Percentiles rank a stretch among this genome's conserved stretches.
phyloP scores from a whole-genome alignment of 2,113 vertebrate species.

The Talpa occidentalis region DNA sequence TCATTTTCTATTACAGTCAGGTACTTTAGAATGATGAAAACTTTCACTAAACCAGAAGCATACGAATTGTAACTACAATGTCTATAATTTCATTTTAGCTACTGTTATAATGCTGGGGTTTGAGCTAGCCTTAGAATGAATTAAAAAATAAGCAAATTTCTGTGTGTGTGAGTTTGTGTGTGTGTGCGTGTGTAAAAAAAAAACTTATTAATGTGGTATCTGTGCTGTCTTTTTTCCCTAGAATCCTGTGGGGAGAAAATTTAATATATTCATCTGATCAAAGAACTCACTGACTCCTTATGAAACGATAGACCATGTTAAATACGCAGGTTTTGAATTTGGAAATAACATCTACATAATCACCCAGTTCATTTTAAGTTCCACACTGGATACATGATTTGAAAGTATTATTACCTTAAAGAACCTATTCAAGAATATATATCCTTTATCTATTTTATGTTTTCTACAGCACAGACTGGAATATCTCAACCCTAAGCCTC shows the following conservation, averaged over 20 bases:
- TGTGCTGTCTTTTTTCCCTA: not conserved
- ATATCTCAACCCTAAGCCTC: not conserved
- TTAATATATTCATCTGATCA: not conserved
- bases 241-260: not conserved
- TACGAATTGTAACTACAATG: slow-evolving; percentile 28
- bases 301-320: not conserved
- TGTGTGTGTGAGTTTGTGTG: not conserved
- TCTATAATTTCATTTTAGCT: slow-evolving; percentile 45
- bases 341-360: not conserved
- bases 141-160: not conserved
- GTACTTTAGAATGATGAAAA: slow-evolving; percentile 63
- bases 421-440: not conserved
- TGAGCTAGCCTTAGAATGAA: not conserved
- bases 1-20: slow-evolving; percentile 28
- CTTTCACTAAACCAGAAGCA: slow-evolving; percentile 42
- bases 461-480: not conserved
- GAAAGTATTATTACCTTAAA: not conserved
- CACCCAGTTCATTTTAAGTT: not conserved
- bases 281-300: not conserved
- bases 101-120: not conserved
- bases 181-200: not conserved
- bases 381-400: not conserved
- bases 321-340: not conserved
- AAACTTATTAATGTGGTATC: not conserved
- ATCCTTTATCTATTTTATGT: not conserved